These are phyloP conservation scores for Mantis religiosa DNA, from an alignment of 2,888 invertebrate species.

Conservation along the genomic window DNA sequence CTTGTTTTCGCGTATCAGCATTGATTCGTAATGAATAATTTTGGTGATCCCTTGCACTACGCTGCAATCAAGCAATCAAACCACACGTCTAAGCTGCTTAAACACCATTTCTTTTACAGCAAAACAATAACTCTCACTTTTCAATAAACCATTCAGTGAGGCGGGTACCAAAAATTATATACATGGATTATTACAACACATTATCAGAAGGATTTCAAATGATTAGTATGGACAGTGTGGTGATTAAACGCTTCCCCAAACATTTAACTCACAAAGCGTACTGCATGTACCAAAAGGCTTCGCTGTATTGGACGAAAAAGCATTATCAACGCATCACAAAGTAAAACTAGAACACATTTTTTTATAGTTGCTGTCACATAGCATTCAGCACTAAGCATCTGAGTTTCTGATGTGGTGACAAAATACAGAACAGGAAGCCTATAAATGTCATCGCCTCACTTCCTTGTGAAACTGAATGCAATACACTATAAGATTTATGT, in stretches of 20 bases:
- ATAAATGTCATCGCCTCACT: no score
- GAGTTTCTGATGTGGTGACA: no score
- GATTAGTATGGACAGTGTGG: background rate
- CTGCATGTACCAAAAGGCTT: no score
- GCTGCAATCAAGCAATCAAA: background rate
- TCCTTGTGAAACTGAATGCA: no score
- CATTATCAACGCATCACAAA: no score
- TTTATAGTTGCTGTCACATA: no score
- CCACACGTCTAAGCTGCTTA: background rate
- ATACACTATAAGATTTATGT: no score
- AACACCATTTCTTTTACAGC: background rate
- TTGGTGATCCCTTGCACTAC: background rate
- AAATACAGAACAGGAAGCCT: no score
- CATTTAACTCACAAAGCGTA: background rate
- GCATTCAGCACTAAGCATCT: no score
- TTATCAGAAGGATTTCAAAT: background rate
- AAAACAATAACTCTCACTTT: background rate
- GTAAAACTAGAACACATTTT: no score
- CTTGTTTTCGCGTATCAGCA: background rate
- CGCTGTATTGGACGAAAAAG: no score
- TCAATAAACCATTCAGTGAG: background rate
- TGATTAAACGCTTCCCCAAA: background rate
- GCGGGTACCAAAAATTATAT: background rate
- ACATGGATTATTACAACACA: background rate
- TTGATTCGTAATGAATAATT: background rate